These are phyloP conservation scores for Euura lappo DNA, from an alignment of 1,140 invertebrate species.

Conservation along the genomic window DNA sequence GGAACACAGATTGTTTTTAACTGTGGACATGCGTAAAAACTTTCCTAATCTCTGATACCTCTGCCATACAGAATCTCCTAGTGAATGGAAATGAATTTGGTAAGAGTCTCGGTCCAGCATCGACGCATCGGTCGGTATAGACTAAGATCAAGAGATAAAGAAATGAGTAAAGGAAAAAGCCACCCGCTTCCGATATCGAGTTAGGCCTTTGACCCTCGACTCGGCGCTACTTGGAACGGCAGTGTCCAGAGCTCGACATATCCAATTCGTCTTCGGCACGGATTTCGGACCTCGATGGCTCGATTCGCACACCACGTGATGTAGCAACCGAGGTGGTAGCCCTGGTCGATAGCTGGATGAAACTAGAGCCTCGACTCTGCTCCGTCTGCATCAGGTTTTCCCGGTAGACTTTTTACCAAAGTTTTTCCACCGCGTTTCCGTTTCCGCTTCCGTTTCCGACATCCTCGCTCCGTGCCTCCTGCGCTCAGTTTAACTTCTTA, in stretches of 20 bases:
- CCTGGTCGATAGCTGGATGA: background rate
- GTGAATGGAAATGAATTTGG: too few relatives aligned
- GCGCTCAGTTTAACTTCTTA: background rate
- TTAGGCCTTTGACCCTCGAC: background rate
- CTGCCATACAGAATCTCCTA: too few relatives aligned
- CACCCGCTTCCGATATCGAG: background rate
- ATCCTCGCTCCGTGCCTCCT: background rate
- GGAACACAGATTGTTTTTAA: too few relatives aligned
- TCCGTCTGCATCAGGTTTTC: background rate
- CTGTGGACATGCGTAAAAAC: too few relatives aligned
- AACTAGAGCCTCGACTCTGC: background rate
- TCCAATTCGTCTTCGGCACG: background rate
- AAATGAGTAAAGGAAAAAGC: too few relatives aligned
- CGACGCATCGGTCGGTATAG: too few relatives aligned
- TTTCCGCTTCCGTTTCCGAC: background rate
- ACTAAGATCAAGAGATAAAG: too few relatives aligned
- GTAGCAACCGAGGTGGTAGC: background rate
- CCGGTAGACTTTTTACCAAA: background rate
- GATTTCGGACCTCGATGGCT: too few relatives aligned
- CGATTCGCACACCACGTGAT: constrained; percentile 1
- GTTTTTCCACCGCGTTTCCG: background rate
- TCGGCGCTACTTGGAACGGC: background rate
- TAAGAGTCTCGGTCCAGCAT: too few relatives aligned
- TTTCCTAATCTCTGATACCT: too few relatives aligned
- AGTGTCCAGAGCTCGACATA: background rate